Conservation (phyloP, 2,113 vertebrate species). For the Corythaixoides concolor region DNA sequence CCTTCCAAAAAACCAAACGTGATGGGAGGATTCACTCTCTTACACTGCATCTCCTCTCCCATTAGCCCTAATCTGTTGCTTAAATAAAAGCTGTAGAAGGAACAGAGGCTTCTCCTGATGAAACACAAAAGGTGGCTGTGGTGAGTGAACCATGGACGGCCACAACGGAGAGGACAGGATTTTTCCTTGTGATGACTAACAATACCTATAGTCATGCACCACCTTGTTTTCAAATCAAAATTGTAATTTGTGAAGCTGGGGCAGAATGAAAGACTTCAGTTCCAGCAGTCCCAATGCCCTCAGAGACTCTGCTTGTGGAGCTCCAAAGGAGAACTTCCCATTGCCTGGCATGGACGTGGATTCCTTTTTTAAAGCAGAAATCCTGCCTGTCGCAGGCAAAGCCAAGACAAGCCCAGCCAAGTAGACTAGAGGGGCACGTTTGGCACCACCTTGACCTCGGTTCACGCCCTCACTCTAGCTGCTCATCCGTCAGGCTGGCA, state of each 20-base stretch:
- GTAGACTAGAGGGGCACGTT: background rate
- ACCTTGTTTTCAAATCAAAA: background rate
- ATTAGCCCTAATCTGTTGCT: background rate
- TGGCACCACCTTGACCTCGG: no score
- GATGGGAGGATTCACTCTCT: background rate
- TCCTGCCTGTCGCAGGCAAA: background rate
- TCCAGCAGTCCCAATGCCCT: background rate
- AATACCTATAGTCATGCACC: background rate
- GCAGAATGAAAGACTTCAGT: background rate
- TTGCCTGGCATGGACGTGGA: fast-evolving
- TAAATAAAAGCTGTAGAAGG: background rate
- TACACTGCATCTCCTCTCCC: background rate
- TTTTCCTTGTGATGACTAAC: background rate
- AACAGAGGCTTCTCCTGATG: background rate
- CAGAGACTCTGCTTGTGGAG: background rate
- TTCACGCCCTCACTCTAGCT: background rate
- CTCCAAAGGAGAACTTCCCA: background rate
- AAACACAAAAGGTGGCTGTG: background rate
- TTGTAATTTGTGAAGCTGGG: background rate
- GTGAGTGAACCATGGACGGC: background rate
- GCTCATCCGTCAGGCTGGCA: background rate
- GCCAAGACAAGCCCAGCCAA: background rate
- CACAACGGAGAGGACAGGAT: background rate
- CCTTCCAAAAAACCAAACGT: background rate
- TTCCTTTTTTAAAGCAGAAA: no score